Conservation (phyloP, 2,113 vertebrate genomes). For the Chauna torquata region DNA sequence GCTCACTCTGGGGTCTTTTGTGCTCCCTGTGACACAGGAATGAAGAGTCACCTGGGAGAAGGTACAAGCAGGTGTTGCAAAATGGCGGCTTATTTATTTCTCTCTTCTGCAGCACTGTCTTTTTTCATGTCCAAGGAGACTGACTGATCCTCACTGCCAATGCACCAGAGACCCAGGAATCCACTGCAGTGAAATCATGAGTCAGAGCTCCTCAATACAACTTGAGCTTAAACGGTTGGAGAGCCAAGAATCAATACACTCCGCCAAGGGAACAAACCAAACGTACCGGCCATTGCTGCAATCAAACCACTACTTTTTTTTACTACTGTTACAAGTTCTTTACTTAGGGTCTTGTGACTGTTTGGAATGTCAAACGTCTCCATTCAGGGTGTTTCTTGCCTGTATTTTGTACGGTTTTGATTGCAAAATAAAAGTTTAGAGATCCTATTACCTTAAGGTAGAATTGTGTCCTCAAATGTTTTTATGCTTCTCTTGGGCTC, state of each 20-base stretch:
- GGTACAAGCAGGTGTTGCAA: neutral
- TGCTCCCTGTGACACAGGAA: neutral
- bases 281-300: neutral
- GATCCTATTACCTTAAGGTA: conserved; percentile 70
- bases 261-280: neutral
- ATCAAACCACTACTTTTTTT: neutral
- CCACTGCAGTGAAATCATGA: neutral
- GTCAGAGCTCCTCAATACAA: neutral
- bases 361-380: conserved; percentile 27
- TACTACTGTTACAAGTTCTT: conserved; percentile 1
- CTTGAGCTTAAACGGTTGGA: neutral
- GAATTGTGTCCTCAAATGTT: conserved; percentile 72
- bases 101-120: neutral
- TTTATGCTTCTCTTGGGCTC: conserved; percentile 77
- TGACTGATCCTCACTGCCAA: conserved; percentile 7
- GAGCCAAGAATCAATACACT: neutral
- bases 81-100: neutral
- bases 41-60: neutral
- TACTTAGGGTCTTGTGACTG: conserved; percentile 27
- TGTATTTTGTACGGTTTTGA: conserved; percentile 42
- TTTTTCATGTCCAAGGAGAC: conserved; percentile 36
- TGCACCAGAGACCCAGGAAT: conserved; percentile 6
- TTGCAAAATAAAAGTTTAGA: conserved; percentile 62
- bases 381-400: conserved; percentile 34
- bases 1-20: neutral